phyloP scores from a whole-genome alignment of 2,797 vertebrate species.

The Delichon dasypus region DNA sequence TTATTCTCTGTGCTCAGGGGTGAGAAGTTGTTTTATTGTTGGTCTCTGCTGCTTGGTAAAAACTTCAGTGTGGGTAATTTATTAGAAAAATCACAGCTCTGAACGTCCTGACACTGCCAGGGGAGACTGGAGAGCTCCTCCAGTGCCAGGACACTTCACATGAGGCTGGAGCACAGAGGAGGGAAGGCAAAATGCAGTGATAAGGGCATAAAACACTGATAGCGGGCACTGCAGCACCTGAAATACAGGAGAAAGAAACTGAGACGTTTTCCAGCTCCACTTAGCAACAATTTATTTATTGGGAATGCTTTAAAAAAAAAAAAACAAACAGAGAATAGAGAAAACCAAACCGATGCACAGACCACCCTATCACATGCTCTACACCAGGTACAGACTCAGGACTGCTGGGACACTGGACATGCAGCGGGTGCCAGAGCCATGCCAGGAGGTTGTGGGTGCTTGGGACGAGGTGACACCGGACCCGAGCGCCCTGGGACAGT shows the following conservation, averaged over 20 bases:
- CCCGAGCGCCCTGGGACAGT: not conserved
- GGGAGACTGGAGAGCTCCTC: not conserved
- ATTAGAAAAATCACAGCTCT: not conserved
- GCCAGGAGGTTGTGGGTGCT: not conserved
- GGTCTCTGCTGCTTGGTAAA: not conserved
- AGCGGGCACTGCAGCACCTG: fast-evolving
- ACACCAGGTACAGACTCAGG: not conserved
- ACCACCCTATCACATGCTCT: not conserved
- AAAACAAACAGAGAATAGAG: not conserved
- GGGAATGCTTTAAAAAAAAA: not conserved
- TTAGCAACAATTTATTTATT: constrained; percentile 28
- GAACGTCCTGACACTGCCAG: not conserved
- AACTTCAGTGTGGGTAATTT: not conserved
- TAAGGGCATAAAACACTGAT: not conserved
- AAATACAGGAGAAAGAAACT: not conserved
- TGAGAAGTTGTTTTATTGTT: not conserved
- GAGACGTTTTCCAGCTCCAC: not conserved
- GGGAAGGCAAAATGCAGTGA: not conserved
- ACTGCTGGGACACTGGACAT: not conserved
- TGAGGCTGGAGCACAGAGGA: not conserved
- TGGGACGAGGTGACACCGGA: not conserved
- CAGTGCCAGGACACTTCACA: not conserved
- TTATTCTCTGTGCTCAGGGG: not conserved
- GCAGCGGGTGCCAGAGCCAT: not conserved
- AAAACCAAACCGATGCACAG: not conserved